Evolutionary conservation across 1,140 invertebrate species (phyloP), one percentile per base, ranked within the genome.

Genomic region (Delia radicum): DNA sequence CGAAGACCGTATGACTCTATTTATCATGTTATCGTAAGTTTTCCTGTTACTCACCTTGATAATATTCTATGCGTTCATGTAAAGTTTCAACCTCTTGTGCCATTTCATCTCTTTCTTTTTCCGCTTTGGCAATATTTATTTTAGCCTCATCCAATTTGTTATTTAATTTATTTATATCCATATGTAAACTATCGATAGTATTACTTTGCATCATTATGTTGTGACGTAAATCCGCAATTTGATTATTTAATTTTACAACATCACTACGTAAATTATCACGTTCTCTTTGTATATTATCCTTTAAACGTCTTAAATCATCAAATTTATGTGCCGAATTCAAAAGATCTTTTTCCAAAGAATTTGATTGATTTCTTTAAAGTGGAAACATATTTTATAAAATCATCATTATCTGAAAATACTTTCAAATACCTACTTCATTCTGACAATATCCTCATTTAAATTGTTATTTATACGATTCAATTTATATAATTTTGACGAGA

Each of bases 61-160:
- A 80, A 48, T 79, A 79, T 65, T 82, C 80, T 37, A 82, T 81
- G 33, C 77, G 75, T 15, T 80, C 81, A 21, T 80, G 79, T 8
- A 81, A 67, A 5, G 79, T 78, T 63, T 82, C 81, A 42, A 81
- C 79, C 78, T 82, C 80, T 46, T 82, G 81, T 0, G 81, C 79
- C 80, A 82, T 82, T 77, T 81, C 81, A 75, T 82, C 81, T 12
- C 81, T 62, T 65, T 82, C 81, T 27, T 81, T 82, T 62, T 82
- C 78, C 3, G 79, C 76, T 27, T 82, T 82, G 2, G 79, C 77
- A 12, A 82, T 79, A 0, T 77, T 74, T 18, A 80, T 79, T 18
- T 79, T 80, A 3, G 79, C 76, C 65, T 82, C 80, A 76, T 83
- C 81, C 4, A 82, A 48, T 26, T 79, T 82, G 1, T 80, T 75